A percentile compares a stretch with the other conserved stretches of the same genome.
Conservation (phyloP, 2,888 invertebrate genomes). For the Zeuzera pyrina region DNA sequence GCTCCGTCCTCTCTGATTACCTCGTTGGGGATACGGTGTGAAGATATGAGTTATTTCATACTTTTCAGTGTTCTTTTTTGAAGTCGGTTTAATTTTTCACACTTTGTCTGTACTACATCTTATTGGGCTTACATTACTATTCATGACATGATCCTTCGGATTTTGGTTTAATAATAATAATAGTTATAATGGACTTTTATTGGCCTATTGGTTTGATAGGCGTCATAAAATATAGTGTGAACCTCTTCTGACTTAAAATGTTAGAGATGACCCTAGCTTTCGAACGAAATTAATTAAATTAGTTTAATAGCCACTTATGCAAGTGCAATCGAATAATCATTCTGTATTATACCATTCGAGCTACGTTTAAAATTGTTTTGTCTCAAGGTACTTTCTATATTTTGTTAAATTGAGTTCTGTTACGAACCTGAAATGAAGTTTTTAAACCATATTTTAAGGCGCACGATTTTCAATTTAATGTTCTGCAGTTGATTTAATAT, state of each 20-base stretch:
- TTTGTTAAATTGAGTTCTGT: too few relatives aligned
- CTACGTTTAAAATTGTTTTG: too few relatives aligned
- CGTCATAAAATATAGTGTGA: constrained; percentile 45
- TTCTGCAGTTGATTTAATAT: too few relatives aligned
- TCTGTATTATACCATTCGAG: too few relatives aligned
- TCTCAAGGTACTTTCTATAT: too few relatives aligned
- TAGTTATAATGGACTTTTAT: constrained; percentile 49
- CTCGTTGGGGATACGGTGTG: too few relatives aligned
- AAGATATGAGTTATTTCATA: too few relatives aligned
- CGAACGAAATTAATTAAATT: constrained; percentile 37
- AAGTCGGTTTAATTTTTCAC: too few relatives aligned
- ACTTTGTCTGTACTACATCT: too few relatives aligned
- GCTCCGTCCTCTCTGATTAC: too few relatives aligned
- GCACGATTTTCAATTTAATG: constrained; percentile 23
- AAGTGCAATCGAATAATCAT: constrained; percentile 12
- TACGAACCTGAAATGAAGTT: constrained; percentile 21
- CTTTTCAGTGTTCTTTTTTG: too few relatives aligned
- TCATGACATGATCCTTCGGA: constrained; percentile 29
- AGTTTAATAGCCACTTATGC: constrained; percentile 26
- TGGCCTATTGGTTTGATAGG: constrained; percentile 52
- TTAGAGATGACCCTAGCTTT: constrained; percentile 7
- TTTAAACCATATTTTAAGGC: constrained; percentile 25
- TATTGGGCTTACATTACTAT: constrained; percentile 37
- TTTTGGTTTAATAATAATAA: constrained; percentile 39
- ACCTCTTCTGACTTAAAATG: constrained; percentile 8